A percentile compares a stretch with the other conserved stretches of the same genome.
These are phyloP conservation scores for Augochlorella aurata DNA, from an alignment of 2,888 invertebrate genomes.

Conservation along the genomic window DNA sequence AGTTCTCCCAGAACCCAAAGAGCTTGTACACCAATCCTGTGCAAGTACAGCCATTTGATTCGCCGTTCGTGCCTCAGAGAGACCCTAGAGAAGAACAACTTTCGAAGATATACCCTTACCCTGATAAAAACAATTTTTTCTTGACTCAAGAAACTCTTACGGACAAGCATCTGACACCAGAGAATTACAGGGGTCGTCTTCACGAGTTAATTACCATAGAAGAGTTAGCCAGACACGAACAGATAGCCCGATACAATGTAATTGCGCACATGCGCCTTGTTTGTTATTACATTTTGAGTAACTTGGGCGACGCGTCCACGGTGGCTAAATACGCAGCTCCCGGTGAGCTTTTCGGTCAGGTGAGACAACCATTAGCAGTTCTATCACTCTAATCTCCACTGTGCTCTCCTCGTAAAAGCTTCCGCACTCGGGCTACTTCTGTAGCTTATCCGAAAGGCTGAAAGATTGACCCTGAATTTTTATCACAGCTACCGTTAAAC, in stretches of 20 bases:
- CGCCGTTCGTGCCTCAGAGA: constrained; percentile 83
- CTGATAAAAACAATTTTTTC: constrained; percentile 86
- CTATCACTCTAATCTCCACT: constrained; percentile 16
- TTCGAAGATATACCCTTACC: constrained; percentile 85
- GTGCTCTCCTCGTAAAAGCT: neutral
- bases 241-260: constrained; percentile 88
- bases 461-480: constrained; percentile 37
- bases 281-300: constrained; percentile 87
- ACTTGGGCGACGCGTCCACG: constrained; percentile 86
- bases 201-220: constrained; percentile 90
- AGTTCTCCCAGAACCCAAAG: constrained; percentile 86
- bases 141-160: constrained; percentile 87
- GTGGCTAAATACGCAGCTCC: constrained; percentile 90
- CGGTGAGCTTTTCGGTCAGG: constrained; percentile 89
- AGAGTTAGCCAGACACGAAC: constrained; percentile 89
- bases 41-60: constrained; percentile 81
- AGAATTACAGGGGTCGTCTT: constrained; percentile 89
- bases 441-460: neutral
- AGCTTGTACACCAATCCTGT: constrained; percentile 58
- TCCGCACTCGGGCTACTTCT: too few species aligned
- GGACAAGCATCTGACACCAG: constrained; percentile 85
- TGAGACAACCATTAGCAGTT: constrained; percentile 56
- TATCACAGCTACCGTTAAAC: constrained; percentile 84
- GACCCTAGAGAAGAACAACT: constrained; percentile 78
- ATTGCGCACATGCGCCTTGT: constrained; percentile 85